Conservation (phyloP, 2,888 invertebrate genomes). For the Punctoribates punctum region DNA sequence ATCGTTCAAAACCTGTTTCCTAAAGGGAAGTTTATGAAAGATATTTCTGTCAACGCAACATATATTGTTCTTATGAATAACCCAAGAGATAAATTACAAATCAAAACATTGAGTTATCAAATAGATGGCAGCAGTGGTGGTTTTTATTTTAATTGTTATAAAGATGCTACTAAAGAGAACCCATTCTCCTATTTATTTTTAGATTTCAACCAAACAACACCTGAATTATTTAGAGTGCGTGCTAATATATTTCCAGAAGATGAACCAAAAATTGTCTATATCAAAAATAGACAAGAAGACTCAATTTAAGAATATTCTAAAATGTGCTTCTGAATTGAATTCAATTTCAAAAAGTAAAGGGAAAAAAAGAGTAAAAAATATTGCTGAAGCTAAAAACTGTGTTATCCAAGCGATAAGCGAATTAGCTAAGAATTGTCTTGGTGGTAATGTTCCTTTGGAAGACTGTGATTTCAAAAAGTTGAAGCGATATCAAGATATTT, state of each 20-base stretch:
- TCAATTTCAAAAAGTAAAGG: neutral
- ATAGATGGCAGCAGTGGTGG: neutral
- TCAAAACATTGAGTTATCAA: neutral
- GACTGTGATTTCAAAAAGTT: neutral
- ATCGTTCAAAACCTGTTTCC: neutral
- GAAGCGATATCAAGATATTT: neutral
- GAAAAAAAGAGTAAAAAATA: neutral
- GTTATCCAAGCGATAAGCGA: neutral
- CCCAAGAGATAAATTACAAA: neutral
- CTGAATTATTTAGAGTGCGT: neutral
- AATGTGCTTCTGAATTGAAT: neutral
- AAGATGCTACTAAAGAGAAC: neutral
- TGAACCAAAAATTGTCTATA: conserved; percentile 6
- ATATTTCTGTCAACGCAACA: neutral
- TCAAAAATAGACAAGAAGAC: neutral
- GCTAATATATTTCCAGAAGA: neutral
- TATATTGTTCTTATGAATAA: conserved; percentile 5
- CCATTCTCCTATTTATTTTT: conserved; percentile 6
- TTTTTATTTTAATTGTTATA: neutral
- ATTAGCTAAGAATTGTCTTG: neutral
- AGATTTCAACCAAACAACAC: neutral
- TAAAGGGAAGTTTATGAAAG: neutral
- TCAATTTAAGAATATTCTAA: neutral
- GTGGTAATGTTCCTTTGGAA: neutral
- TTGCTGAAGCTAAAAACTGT: neutral